These are phyloP conservation scores for Elephas maximus DNA, from an alignment of 2,113 vertebrate species.

Conservation along the genomic window DNA sequence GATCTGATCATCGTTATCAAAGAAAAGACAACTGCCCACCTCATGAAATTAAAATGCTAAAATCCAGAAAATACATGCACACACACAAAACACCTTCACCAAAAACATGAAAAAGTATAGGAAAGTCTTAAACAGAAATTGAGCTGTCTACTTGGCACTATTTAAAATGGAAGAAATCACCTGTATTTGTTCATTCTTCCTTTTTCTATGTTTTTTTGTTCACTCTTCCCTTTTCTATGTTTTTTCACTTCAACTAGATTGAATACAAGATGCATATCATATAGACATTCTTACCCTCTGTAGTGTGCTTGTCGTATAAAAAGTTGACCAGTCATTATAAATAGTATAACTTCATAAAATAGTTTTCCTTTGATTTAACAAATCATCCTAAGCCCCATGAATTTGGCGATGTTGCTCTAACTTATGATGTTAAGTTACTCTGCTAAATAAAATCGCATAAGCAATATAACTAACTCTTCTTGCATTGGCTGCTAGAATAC, in stretches of 20 bases:
- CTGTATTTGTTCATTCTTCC: background rate
- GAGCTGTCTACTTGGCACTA: background rate
- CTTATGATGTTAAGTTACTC: slow-evolving; percentile 25
- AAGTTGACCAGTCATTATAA: too few relatives aligned
- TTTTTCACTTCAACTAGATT: background rate
- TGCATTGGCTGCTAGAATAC: too few relatives aligned
- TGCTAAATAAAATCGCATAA: background rate
- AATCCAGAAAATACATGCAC: background rate
- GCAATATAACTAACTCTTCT: background rate
- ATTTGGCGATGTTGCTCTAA: background rate
- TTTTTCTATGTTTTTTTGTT: background rate
- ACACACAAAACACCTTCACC: background rate
- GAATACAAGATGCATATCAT: background rate
- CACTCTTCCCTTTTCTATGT: background rate
- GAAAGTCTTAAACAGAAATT: background rate
- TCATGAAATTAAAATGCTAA: slow-evolving; percentile 42
- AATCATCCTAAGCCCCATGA: background rate
- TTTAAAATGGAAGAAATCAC: background rate
- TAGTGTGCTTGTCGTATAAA: background rate
- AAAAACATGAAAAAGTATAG: background rate
- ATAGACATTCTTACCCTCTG: background rate
- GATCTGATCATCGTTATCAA: background rate
- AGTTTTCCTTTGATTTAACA: background rate
- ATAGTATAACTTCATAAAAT: background rate
- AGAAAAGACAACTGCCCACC: background rate